A percentile compares a stretch with the other conserved stretches of the same genome.
phyloP scores from a whole-genome alignment of 2,888 invertebrate genomes.

The Ptycholaimellus sp. region DNA sequence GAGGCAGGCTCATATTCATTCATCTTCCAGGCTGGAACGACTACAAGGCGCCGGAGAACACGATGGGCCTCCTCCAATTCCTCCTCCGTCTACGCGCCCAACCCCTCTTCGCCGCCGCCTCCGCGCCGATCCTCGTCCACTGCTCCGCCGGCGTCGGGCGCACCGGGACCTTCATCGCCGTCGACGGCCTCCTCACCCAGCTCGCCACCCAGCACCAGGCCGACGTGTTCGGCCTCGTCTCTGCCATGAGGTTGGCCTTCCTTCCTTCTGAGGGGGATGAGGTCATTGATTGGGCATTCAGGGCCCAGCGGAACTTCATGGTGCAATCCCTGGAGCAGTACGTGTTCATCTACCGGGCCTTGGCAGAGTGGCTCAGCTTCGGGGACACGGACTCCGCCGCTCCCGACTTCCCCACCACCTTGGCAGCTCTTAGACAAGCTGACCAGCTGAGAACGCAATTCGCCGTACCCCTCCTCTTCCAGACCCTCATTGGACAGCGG shows the following conservation, averaged over 20 bases:
- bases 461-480: not conserved
- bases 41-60: slow-evolving; percentile 78
- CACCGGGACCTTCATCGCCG: slow-evolving; percentile 72
- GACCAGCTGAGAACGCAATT: not conserved
- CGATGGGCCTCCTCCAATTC: slow-evolving; percentile 46
- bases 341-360: slow-evolving; percentile 73
- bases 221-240: slow-evolving; percentile 68
- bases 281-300: no score
- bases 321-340: slow-evolving; percentile 87
- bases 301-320: slow-evolving; percentile 70
- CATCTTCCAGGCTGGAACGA: slow-evolving; percentile 90
- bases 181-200: slow-evolving; percentile 68
- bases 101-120: slow-evolving; percentile 12
- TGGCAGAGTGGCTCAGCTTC: slow-evolving; percentile 69
- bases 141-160: slow-evolving; percentile 81
- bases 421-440: slow-evolving; percentile 35
- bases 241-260: slow-evolving; percentile 58
- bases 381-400: slow-evolving; percentile 67
- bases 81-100: slow-evolving; percentile 30
- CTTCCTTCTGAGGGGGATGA: no score
- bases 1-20: no score
- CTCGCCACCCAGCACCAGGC: slow-evolving; percentile 50
- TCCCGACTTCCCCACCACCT: slow-evolving; percentile 43
- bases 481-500: slow-evolving; percentile 3
- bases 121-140: slow-evolving; percentile 40